Evolutionary conservation across 2,888 invertebrate genomes (phyloP).

Genomic region (Dioctria rufipes): DNA sequence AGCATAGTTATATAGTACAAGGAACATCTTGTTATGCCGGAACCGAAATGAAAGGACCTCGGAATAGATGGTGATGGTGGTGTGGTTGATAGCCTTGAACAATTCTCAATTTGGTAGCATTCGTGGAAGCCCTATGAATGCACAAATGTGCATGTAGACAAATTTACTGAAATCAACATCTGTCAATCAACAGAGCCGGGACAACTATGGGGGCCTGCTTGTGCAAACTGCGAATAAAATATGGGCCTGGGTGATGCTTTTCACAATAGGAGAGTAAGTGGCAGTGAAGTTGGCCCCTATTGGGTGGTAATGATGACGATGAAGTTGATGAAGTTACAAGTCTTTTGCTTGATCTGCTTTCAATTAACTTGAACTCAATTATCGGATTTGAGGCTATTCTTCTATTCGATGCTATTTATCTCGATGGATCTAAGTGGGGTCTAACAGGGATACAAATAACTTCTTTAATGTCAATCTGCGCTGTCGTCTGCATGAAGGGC

Average conservation of each 20-base stretch:
- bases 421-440: background rate
- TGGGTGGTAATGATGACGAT: background rate
- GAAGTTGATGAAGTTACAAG: background rate
- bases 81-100: conserved; percentile 14
- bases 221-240: conserved; percentile 24
- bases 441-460: background rate
- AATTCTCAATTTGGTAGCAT: background rate
- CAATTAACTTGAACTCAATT: conserved; percentile 30
- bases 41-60: conserved; percentile 5
- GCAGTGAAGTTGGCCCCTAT: background rate
- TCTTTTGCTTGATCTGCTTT: background rate
- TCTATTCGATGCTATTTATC: background rate
- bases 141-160: conserved; percentile 48
- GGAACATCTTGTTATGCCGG: background rate
- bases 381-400: background rate
- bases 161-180: conserved; percentile 55
- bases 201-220: conserved; percentile 7
- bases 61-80: background rate
- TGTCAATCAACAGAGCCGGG: conserved; percentile 53
- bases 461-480: background rate
- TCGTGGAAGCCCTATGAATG: conserved; percentile 18
- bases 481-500: too few species aligned
- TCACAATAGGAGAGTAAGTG: background rate
- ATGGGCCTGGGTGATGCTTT: conserved; percentile 10
- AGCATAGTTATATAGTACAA: background rate